phyloP scores from a whole-genome alignment of 2,888 invertebrate genomes.

The Drosophila borborema region DNA sequence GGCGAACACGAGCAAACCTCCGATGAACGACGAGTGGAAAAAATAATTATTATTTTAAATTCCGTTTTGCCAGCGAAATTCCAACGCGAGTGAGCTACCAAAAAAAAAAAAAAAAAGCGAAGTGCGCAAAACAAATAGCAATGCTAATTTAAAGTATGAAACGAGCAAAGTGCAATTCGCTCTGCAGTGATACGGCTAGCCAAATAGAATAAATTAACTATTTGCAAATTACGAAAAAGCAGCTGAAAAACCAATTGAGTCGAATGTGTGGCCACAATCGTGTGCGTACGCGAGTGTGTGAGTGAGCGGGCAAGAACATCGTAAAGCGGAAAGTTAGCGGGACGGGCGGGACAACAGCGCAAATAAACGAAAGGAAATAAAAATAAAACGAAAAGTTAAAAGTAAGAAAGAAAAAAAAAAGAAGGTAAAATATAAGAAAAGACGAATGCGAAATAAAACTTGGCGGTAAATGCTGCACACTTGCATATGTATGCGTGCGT shows the following conservation, averaged over 20 bases:
- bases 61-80: conserved; percentile 84
- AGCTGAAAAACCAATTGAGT: conserved; percentile 68
- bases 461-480: conserved; percentile 71
- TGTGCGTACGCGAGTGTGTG: conserved; percentile 53
- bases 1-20: conserved; percentile 80
- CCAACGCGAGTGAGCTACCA: conserved; percentile 67
- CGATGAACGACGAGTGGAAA: conserved; percentile 82
- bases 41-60: conserved; percentile 84
- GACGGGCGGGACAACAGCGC: conserved; percentile 43
- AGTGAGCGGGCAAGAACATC: conserved; percentile 50
- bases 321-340: conserved; percentile 48
- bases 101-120: conserved; percentile 48
- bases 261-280: conserved; percentile 52
- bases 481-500: conserved; percentile 27
- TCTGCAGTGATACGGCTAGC: conserved; percentile 43
- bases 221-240: conserved; percentile 73
- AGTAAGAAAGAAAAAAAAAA: conserved; percentile 50
- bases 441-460: conserved; percentile 48
- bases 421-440: conserved; percentile 20
- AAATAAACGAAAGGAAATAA: conserved; percentile 70
- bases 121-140: conserved; percentile 50
- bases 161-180: conserved; percentile 60
- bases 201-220: conserved; percentile 71
- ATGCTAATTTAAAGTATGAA: conserved; percentile 48
- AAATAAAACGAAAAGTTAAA: conserved; percentile 61